Conservation (phyloP, 2,113 vertebrate genomes). For the Bos javanicus region DNA sequence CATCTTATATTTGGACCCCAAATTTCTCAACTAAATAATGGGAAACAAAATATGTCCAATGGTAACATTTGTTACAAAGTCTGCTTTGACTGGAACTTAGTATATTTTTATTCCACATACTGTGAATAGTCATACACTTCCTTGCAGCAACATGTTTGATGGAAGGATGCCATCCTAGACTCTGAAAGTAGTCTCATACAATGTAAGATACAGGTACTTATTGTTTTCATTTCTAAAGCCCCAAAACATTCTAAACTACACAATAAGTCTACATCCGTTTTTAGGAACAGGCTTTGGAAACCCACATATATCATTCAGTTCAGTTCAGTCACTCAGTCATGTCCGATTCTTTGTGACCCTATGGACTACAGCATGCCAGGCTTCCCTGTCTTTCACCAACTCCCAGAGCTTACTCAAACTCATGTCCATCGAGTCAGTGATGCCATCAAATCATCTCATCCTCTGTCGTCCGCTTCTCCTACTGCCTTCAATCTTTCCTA, state of each 20-base stretch:
- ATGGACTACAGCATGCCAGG: no score
- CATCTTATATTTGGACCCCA: not conserved
- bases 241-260: not conserved
- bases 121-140: not conserved
- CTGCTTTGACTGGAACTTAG: not conserved
- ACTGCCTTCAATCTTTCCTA: not conserved
- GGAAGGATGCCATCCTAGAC: not conserved
- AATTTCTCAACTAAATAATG: not conserved
- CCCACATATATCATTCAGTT: no score
- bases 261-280: not conserved
- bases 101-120: not conserved
- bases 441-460: not conserved
- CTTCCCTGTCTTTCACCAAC: not conserved
- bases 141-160: not conserved
- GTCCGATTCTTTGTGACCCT: no score
- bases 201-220: not conserved
- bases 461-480: rapidly evolving
- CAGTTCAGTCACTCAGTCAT: no score
- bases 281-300: not conserved
- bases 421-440: not conserved
- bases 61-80: not conserved
- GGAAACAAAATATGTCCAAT: not conserved
- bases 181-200: not conserved
- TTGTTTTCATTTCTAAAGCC: not conserved
- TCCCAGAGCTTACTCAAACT: not conserved